Base-by-base conservation (phyloP, 1,140 invertebrate genomes). In the Venustaconcha ellipsiformis region DNA sequence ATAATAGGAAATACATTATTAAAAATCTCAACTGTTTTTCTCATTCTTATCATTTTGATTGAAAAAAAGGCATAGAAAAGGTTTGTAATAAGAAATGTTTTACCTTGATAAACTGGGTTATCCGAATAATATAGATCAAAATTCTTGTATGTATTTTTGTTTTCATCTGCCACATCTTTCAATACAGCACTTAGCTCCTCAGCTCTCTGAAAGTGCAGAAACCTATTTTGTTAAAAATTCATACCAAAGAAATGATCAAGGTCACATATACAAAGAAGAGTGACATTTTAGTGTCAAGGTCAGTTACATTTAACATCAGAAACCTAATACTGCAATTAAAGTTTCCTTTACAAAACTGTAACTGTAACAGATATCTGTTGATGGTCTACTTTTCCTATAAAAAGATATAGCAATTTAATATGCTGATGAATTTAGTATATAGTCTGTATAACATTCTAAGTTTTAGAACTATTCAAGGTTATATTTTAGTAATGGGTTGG, bases 71-170 rank as follows among this genome's bases (percentile, higher is more conserved):
- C 37, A 48, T 48, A 11, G 37, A 8, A 48, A 48, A 48, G 37
- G 65, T 37, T 18, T 37, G 11, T 20, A 15, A 12, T 23, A 20
- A 8, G n/a, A 26, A 14, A 15, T 20, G 57, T 56, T 37, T 71
- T 83, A 90, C 89, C 86, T 81, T 83, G 72, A 37, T 84, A 79
- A 11, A 92, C 74, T 2, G 91, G 91, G 78, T 89, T 90, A 57
- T 87, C 82, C n/a, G 90, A 71, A 74, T 88, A 92, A 71, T 88
- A 82, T 2, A 92, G 12, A 66, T 89, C 81, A 78, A 91, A 91
- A 37, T 89, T 87, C 17, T 79, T 78, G 78, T 85, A 92, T 11
- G 20, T 72, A 17, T 67, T 56, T 55, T 81, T 84, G 23, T 87
- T 69, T 20, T 74, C 84, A 11, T 64, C 37, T 2, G 88, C 85